phyloP scores from a whole-genome alignment of 2,888 invertebrate genomes.

The Lymantria monacha region DNA sequence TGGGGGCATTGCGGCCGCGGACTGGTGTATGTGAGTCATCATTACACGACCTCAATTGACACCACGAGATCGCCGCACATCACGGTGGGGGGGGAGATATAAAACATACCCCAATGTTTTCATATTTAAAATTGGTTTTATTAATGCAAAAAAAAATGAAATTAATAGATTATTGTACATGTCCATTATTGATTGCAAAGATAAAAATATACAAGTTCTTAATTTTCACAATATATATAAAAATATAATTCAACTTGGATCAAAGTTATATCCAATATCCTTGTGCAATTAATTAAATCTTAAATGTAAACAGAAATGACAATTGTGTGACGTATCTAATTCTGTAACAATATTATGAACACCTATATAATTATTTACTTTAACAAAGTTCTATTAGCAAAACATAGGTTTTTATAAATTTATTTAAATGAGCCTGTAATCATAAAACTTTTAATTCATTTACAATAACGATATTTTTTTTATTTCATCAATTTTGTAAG shows the following conservation, averaged over 20 bases:
- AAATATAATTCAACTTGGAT: conserved; percentile 81
- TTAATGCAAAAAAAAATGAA: conserved; percentile 77
- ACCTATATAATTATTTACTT: conserved; percentile 76
- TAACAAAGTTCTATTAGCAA: conserved; percentile 79
- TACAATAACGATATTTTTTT: conserved; percentile 76
- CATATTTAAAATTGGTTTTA: conserved; percentile 81
- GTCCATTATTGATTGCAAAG: conserved; percentile 80
- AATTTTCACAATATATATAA: conserved; percentile 79
- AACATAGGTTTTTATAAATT: conserved; percentile 68
- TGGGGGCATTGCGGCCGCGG: conserved; percentile 42
- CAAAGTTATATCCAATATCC: conserved; percentile 80
- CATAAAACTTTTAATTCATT: conserved; percentile 74
- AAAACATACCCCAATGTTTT: conserved; percentile 55
- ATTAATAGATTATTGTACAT: conserved; percentile 78
- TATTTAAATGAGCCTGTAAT: conserved; percentile 75
- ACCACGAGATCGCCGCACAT: conserved; percentile 34
- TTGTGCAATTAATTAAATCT: conserved; percentile 76
- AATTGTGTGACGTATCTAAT: conserved; percentile 76
- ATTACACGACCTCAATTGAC: conserved; percentile 36
- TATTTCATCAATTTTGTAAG: conserved; percentile 62
- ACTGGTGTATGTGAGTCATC: conserved; percentile 52
- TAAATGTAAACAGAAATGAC: conserved; percentile 73
- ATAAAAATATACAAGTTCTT: conserved; percentile 78
- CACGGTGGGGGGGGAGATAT: conserved; percentile 37
- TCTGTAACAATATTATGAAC: conserved; percentile 79